Conservation (phyloP, 1,140 invertebrate species). For the Aphidius gifuensis region DNA sequence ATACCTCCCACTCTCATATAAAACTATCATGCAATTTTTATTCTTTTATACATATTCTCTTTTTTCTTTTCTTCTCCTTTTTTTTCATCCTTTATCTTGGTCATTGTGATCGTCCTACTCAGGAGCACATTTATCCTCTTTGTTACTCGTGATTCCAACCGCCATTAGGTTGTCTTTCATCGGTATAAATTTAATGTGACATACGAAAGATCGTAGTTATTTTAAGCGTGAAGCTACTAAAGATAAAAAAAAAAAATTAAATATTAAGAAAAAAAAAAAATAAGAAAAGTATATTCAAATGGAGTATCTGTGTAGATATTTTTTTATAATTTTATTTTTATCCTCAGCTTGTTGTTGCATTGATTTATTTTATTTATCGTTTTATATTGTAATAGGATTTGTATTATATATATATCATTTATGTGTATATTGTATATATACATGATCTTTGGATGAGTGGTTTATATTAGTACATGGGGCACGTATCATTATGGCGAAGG, state of each 20-base stretch:
- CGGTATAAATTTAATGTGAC: constrained; percentile 9
- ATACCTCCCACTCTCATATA: constrained; percentile 4
- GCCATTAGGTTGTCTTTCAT: constrained; percentile 11
- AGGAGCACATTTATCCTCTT: constrained; percentile 31
- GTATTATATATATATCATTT: not conserved
- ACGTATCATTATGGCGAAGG: constrained; percentile 42
- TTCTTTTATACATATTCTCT: constrained; percentile 10
- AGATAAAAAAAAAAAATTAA: not conserved
- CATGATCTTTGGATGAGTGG: not conserved
- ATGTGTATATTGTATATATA: constrained; percentile 1
- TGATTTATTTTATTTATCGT: too few relatives aligned
- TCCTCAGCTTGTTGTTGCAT: too few relatives aligned
- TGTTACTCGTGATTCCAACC: constrained; percentile 34
- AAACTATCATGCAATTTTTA: constrained; percentile 1
- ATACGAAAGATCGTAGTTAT: constrained; percentile 6
- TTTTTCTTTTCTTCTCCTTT: not conserved
- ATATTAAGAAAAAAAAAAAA: too few relatives aligned
- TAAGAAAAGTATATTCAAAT: too few relatives aligned
- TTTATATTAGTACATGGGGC: constrained; percentile 21
- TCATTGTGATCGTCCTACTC: not conserved
- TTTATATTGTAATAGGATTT: too few relatives aligned
- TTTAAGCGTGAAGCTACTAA: not conserved
- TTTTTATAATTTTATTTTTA: too few relatives aligned
- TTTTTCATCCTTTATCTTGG: not conserved
- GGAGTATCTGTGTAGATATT: too few relatives aligned